Percentiles rank a stretch among this genome's conserved stretches.
These are phyloP conservation scores for Oxyruncus cristatus DNA, from an alignment of 2,113 vertebrate genomes.

Conservation along the genomic window DNA sequence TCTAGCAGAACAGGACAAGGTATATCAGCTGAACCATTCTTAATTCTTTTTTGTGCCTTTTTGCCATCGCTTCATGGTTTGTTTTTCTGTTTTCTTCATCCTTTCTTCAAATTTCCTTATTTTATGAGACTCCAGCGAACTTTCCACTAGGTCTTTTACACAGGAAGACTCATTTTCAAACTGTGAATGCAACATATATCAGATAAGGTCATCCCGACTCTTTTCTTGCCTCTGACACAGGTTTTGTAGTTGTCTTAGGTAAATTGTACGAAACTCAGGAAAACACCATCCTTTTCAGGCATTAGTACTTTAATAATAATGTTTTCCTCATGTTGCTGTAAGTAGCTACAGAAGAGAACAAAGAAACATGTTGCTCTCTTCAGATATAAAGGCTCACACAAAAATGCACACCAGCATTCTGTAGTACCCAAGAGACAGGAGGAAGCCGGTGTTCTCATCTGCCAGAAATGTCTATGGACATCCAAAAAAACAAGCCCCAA, in stretches of 20 bases:
- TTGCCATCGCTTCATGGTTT: neutral
- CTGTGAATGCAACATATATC: neutral
- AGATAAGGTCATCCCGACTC: neutral
- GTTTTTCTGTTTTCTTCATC: neutral
- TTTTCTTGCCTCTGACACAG: neutral
- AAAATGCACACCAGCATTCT: neutral
- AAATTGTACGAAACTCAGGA: neutral
- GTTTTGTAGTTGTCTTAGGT: neutral
- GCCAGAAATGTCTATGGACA: neutral
- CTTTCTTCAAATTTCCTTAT: neutral
- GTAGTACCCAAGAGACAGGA: neutral
- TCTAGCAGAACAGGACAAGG: no score
- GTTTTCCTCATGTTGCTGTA: neutral
- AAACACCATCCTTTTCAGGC: neutral
- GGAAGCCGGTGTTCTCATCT: neutral
- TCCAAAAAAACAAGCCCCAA: neutral
- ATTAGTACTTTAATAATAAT: neutral
- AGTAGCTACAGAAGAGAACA: neutral
- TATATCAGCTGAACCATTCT: no score
- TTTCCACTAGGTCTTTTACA: neutral
- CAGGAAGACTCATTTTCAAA: neutral
- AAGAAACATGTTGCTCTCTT: conserved; percentile 7
- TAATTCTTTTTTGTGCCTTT: no score
- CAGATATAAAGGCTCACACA: neutral
- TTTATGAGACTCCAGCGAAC: neutral